Base-by-base conservation (phyloP, 2,113 vertebrate species). In the Archocentrus centrarchus region DNA sequence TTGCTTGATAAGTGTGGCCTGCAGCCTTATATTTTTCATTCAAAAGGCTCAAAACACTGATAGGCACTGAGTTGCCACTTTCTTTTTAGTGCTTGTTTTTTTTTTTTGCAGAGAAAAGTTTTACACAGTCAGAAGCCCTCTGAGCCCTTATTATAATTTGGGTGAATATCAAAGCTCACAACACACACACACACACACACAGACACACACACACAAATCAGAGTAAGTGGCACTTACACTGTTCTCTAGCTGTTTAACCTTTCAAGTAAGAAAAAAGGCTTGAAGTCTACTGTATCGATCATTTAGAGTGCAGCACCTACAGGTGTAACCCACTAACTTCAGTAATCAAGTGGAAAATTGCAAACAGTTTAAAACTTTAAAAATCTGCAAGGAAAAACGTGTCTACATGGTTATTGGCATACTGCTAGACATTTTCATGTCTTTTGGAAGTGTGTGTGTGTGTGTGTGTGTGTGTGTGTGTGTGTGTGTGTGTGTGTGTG, bases 1-100 rank as follows among this genome's bases (percentile, higher is more conserved):
- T 18, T 73, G 47, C 47, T 32, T 9, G 27, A 73, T 30, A 73
- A 73, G 68, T 73, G 27, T 32, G 30, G 44, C 64, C 64, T 70
- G 66, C 1, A 73, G 68, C 47, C 32, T 73, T 53, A 7, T 7
- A 50, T 53, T 53, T 55, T 73, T 55, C 27, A 73, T 7, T 55
- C 27, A 73, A 55, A 50, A 0, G 27, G 27, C 53, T 73, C 53
- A 73, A 73, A 73, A 73, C 47, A 53, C 27, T 32, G 17, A 18
- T 50, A 20, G 9, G 10, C 22, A 47, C 22, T 18, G 24, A 66
- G 63, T 47, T 8, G 0, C 0, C 24, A 50, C 22, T 73, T 73
- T 73, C 18, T 32, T 32, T 73, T 14, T 55, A 73, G 6, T 73
- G 47, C 32, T 30, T 14, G 18, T 14, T 47, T 14, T 14, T 14